Base-by-base conservation (phyloP, 2,113 vertebrate species). In the Cyprinodon variegatus region DNA sequence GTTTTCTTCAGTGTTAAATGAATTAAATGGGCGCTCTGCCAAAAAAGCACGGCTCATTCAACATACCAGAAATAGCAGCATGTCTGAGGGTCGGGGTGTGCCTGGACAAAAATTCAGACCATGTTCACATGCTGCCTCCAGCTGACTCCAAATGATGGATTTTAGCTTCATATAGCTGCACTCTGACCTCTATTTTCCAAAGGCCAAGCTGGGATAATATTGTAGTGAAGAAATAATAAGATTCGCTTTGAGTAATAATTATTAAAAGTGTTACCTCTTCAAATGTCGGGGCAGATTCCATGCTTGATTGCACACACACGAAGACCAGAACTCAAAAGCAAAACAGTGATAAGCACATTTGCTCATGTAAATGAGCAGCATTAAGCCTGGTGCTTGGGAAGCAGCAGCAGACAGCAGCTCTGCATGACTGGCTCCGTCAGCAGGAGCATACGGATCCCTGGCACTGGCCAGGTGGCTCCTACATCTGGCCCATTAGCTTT, bases 1-100 rank as follows among this genome's bases (percentile, higher is more conserved):
- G 83, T 90, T 92, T 88, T 84, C 77, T 68, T 86, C 85, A 43
- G 81, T 59, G 88, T 88, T 91, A 92, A 93, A 92, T 90, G 86
- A 92, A 92, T 93, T 93, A 92, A 93, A 93, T 74, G 87, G 92
- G 92, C 90, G 0, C 5, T 20, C 68, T 72, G 91, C 91, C 92
- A 91, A 78, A 91, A 80, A 72, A 65, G 72, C 40, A 13, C 65
- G 4, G 77, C 71, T 76, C 71, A 59, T 60, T 84, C 63, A 68
- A 74, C 76, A 70, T 38, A 59, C 57, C 62, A 76, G 77, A 86
- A 70, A 81, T 45, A 81, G 64, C 76, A 72, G 74, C 20, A 1
- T 40, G 77, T 78, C 66, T 67, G 60, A 43, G 12, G 70, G 77
- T 41, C 3, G 15, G 17, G 68, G 68, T 68, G 72, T 50, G 71